These are phyloP conservation scores for Scomber scombrus DNA, from an alignment of 2,113 vertebrate genomes.

Conservation along the genomic window DNA sequence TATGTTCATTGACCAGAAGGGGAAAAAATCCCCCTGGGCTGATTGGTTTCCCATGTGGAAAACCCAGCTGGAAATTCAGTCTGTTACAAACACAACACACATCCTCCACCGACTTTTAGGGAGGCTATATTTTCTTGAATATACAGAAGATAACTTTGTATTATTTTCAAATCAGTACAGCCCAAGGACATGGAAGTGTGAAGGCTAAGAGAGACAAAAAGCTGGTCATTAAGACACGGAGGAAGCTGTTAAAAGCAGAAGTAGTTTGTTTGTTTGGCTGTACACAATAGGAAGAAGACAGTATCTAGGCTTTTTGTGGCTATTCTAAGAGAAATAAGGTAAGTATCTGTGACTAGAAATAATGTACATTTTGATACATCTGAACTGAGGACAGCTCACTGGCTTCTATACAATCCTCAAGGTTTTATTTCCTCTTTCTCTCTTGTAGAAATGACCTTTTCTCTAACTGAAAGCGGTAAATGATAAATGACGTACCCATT, in stretches of 20 bases:
- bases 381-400: neutral
- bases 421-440: conserved; percentile 13
- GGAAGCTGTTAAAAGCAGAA: conserved; percentile 79
- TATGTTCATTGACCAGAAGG: conserved; percentile 45
- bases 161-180: conserved; percentile 46
- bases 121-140: neutral
- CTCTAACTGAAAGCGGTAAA: conserved; percentile 57
- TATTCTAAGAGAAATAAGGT: neutral
- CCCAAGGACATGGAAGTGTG: conserved; percentile 69
- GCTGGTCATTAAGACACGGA: conserved; percentile 35
- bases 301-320: neutral
- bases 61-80: conserved; percentile 42
- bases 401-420: neutral
- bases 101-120: conserved; percentile 8
- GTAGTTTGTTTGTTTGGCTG: conserved; percentile 56
- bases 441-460: conserved; percentile 51
- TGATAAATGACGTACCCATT: conserved; percentile 85
- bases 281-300: conserved; percentile 24
- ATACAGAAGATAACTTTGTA: neutral
- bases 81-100: conserved; percentile 27
- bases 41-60: conserved; percentile 42
- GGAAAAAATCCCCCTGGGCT: neutral
- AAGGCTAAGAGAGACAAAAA: conserved; percentile 7
- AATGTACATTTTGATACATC: neutral
- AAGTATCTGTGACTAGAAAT: conserved; percentile 24